Evolutionary conservation across 2,113 vertebrate genomes (phyloP), one percentile per base, ranked within the genome.

Genomic region (Notiomystis cincta): DNA sequence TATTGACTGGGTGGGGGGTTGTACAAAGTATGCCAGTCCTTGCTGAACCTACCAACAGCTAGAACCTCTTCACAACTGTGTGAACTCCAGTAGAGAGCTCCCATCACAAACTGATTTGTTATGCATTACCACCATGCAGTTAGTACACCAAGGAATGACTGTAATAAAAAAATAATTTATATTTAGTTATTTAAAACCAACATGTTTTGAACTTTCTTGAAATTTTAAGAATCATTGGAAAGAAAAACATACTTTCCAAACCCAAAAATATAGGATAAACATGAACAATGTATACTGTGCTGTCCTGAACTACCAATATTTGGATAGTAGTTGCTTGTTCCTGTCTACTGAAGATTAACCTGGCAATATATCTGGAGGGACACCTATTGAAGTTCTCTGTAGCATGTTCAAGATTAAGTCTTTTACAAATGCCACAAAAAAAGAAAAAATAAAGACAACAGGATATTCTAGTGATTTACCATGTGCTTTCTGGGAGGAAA

Each of bases 151-250:
- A 62, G 12, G 24, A 85, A 73, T 54, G 8, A 50, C 18, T 77
- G 21, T 62, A 62, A 70, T 3, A 7, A 61, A 82, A 80, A 82
- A 75, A 54, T 9, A 2, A 9, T 42, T 54, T 61, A 37, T 16
- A 47, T 82, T 90, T 53, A 80, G 38, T 30, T 78, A 65, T 61
- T 76, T 80, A 45, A 56, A 65, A 51, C 28, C 28, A 44, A 1
- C 4, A 13, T 62, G 13, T 47, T 87, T 80, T 57, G 23, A 51
- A 62, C 19, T 90, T 86, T 24, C 50, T 70, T 80, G 60, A 70
- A 92, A 90, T 61, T 40, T 92, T 73, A 80, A 88, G 25, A 73
- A 45, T n/a, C 62, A 35, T 10, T 62, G 33, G 33, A 82, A 83
- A 81, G 33, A 66, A 82, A 65, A 96, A 15, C 4, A 21, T 48